Percentiles rank a stretch among this genome's conserved stretches.
phyloP scores from a whole-genome alignment of 2,113 vertebrate species.

The Serinus canaria region DNA sequence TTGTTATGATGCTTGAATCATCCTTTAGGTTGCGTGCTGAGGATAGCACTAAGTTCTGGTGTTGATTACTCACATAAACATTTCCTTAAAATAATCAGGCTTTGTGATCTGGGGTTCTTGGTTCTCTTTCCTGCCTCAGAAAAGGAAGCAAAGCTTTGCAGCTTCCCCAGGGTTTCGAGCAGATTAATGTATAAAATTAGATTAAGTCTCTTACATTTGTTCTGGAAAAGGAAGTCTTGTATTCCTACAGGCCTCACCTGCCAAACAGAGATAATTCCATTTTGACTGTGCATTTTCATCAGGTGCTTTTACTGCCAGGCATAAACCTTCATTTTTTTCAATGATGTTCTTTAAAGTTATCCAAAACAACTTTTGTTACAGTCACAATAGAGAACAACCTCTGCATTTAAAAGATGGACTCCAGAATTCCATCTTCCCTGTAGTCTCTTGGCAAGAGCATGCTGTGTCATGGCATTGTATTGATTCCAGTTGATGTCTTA shows the following conservation, averaged over 20 bases:
- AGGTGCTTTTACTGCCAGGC: background rate
- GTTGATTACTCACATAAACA: background rate
- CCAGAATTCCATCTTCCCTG: background rate
- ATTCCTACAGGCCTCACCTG: background rate
- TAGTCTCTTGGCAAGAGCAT: rapidly evolving
- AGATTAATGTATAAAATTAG: background rate
- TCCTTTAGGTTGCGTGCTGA: background rate
- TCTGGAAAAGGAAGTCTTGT: background rate
- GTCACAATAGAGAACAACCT: background rate
- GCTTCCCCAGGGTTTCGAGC: background rate
- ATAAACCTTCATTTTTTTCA: background rate
- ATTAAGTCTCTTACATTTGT: background rate
- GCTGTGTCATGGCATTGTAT: rapidly evolving
- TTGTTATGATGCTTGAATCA: rapidly evolving
- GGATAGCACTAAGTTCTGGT: background rate
- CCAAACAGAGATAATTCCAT: background rate
- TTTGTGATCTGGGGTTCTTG: background rate
- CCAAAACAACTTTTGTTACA: background rate
- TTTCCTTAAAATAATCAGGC: background rate
- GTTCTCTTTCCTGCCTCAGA: background rate
- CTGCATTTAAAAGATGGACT: background rate
- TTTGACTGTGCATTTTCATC: background rate
- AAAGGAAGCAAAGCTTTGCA: background rate
- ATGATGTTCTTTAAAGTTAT: background rate
- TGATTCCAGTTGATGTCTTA: background rate